Percentiles rank a stretch among this genome's conserved stretches.
phyloP scores from a whole-genome alignment of 2,888 invertebrate genomes.

The Diplazon laetatorius region DNA sequence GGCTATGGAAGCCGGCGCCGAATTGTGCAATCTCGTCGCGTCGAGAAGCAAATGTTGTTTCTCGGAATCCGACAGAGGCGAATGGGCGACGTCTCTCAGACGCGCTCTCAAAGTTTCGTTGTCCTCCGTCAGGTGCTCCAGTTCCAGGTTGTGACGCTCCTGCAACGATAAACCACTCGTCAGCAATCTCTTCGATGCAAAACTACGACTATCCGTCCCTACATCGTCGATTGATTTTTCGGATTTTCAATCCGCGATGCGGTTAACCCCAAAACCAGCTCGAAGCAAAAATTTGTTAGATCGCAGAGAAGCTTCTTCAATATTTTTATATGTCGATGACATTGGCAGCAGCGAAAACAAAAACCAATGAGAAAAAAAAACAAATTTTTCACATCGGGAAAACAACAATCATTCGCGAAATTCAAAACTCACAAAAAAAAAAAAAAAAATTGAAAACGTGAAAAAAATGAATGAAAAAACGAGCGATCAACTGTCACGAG shows the following conservation, averaged over 20 bases:
- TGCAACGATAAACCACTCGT: slow-evolving; percentile 74
- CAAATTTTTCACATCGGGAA: too few relatives aligned
- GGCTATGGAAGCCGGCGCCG: slow-evolving; percentile 91
- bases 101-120: slow-evolving; percentile 90
- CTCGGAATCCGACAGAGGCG: slow-evolving; percentile 92
- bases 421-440: not conserved
- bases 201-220: too few relatives aligned
- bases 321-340: too few relatives aligned
- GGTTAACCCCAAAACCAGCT: not conserved
- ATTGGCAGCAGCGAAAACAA: too few relatives aligned
- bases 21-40: slow-evolving; percentile 88
- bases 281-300: not conserved
- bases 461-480: too few relatives aligned
- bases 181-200: not conserved
- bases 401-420: not conserved
- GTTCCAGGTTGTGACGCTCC: slow-evolving; percentile 85
- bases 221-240: too few relatives aligned
- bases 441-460: too few relatives aligned
- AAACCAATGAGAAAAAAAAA: too few relatives aligned
- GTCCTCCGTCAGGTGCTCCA: slow-evolving; percentile 89
- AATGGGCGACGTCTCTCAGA: slow-evolving; percentile 90
- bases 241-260: not conserved
- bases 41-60: slow-evolving; percentile 91
- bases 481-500: slow-evolving; percentile 57
- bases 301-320: too few relatives aligned